phyloP scores from a whole-genome alignment of 2,797 vertebrate genomes.

The Graptemys geographica region DNA sequence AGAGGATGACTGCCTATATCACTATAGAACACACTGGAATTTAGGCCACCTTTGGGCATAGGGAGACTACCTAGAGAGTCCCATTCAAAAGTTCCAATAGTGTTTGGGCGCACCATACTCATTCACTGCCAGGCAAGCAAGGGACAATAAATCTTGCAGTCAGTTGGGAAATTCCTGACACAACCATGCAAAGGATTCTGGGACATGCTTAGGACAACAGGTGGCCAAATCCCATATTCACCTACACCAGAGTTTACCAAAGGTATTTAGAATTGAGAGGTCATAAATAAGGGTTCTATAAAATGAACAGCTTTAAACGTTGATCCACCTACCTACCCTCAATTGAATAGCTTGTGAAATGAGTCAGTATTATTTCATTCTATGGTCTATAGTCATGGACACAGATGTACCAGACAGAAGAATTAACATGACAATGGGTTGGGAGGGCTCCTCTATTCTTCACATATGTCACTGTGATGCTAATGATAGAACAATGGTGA shows the following conservation, averaged over 20 bases:
- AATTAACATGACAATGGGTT: background rate
- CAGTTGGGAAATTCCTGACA: background rate
- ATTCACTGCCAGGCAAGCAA: background rate
- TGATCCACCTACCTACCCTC: background rate
- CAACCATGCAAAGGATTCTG: background rate
- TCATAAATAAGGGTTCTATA: background rate
- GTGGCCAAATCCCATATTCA: background rate
- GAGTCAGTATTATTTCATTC: accelerated
- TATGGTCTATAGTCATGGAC: background rate
- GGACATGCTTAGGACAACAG: background rate
- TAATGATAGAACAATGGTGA: background rate
- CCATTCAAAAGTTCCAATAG: background rate
- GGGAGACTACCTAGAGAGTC: background rate
- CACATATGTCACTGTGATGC: background rate
- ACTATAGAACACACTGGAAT: background rate
- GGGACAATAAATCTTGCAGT: background rate
- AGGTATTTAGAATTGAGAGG: background rate
- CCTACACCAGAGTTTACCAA: background rate
- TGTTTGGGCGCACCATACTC: background rate
- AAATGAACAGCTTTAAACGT: background rate
- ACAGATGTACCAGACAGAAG: background rate
- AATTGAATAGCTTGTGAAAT: background rate
- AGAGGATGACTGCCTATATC: background rate
- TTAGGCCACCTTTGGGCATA: background rate
- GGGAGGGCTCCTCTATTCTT: background rate